Percentiles rank a stretch among this genome's conserved stretches.
Conservation (phyloP, 2,113 vertebrate genomes). For the Aegotheles bennettii region DNA sequence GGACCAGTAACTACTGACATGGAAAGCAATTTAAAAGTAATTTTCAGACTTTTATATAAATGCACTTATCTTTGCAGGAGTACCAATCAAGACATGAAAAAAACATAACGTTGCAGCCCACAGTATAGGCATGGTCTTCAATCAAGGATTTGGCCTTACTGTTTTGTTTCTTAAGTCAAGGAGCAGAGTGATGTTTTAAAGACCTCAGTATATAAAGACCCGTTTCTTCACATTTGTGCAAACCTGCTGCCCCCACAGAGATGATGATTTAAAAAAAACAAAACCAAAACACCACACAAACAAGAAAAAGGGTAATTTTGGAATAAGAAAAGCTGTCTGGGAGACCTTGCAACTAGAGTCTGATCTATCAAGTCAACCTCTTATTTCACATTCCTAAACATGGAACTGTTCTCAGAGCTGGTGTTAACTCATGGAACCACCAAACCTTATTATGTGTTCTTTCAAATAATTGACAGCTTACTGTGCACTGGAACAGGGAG, state of each 20-base stretch:
- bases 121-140: not conserved
- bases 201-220: not conserved
- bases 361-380: rapidly evolving
- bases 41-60: not conserved
- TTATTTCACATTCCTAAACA: not conserved
- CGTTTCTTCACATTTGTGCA: not conserved
- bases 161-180: constrained; percentile 28
- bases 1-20: not conserved
- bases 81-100: not conserved
- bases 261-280: not conserved
- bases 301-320: not conserved
- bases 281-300: no score
- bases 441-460: not conserved
- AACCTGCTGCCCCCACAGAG: not conserved
- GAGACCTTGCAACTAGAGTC: not conserved
- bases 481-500: not conserved
- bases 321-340: not conserved
- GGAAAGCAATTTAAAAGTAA: not conserved
- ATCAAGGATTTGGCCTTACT: constrained; percentile 13
- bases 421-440: not conserved
- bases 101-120: not conserved
- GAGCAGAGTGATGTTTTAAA: constrained; percentile 14
- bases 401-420: not conserved
- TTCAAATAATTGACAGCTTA: not conserved
- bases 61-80: constrained; percentile 15